These are phyloP conservation scores for Crotalus tigris DNA, from an alignment of 2,113 vertebrate genomes.

Conservation along the genomic window DNA sequence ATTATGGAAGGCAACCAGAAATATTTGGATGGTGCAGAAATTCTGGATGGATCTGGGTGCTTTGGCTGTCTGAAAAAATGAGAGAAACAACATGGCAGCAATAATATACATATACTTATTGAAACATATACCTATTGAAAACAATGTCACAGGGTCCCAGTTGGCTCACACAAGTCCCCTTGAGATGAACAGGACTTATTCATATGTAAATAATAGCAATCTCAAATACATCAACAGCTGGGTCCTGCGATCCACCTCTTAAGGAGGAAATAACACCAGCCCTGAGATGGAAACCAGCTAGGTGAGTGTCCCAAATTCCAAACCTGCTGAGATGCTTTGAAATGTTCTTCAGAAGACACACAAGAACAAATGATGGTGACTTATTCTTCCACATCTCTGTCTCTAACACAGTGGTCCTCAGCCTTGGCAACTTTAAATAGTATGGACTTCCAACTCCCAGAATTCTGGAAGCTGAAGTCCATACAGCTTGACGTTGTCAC, in stretches of 20 bases:
- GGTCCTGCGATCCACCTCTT: not conserved
- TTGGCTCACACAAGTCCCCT: not conserved
- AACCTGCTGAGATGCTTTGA: not conserved
- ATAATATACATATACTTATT: not conserved
- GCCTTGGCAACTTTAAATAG: not conserved
- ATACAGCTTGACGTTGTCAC: too few relatives aligned
- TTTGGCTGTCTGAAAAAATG: rapidly evolving
- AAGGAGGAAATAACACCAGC: not conserved
- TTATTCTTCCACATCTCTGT: not conserved
- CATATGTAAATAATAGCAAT: not conserved
- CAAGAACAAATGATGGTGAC: too few relatives aligned
- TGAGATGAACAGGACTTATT: not conserved
- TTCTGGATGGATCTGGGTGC: not conserved
- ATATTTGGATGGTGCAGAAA: not conserved
- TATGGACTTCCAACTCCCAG: not conserved
- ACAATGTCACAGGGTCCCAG: not conserved
- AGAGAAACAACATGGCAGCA: not conserved
- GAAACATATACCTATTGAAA: not conserved
- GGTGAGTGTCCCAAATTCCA: not conserved
- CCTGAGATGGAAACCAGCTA: not conserved
- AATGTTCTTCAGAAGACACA: not conserved
- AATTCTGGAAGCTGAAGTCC: not conserved
- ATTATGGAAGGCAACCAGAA: rapidly evolving
- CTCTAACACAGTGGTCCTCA: not conserved
- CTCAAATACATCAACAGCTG: not conserved